Conservation (phyloP, 2,888 invertebrate species). For the Tetranychus truncatus region DNA sequence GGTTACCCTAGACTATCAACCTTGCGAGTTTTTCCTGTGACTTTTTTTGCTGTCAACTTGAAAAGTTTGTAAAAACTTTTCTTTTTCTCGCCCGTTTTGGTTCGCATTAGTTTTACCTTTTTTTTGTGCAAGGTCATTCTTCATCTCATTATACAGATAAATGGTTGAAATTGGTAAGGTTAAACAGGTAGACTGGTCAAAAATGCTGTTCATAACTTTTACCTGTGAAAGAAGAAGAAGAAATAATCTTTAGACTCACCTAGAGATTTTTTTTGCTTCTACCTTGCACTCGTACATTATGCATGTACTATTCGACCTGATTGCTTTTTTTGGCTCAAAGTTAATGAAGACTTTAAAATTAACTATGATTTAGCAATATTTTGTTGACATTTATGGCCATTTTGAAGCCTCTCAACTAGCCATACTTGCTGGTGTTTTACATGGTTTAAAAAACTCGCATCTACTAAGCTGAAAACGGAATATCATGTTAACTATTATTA, state of each 20-base stretch:
- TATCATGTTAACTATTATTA: background rate
- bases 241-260: background rate
- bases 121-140: background rate
- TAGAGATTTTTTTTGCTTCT: too few relatives aligned
- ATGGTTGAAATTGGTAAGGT: background rate
- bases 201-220: background rate
- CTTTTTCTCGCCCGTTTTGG: too few relatives aligned
- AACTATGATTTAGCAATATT: conserved; percentile 1
- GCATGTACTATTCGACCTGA: too few relatives aligned
- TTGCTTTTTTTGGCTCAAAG: too few relatives aligned
- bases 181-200: background rate
- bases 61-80: background rate
- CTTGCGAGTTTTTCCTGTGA: background rate
- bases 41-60: background rate
- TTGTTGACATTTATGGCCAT: background rate
- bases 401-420: background rate
- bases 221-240: background rate
- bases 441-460: too few relatives aligned
- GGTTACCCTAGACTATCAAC: background rate
- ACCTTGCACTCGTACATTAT: too few relatives aligned
- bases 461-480: too few relatives aligned
- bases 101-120: background rate
- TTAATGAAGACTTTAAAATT: background rate
- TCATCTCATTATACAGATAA: background rate
- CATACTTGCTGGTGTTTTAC: too few relatives aligned